phyloP scores from a whole-genome alignment of 2,113 vertebrate species.

The Tragelaphus scriptus region DNA sequence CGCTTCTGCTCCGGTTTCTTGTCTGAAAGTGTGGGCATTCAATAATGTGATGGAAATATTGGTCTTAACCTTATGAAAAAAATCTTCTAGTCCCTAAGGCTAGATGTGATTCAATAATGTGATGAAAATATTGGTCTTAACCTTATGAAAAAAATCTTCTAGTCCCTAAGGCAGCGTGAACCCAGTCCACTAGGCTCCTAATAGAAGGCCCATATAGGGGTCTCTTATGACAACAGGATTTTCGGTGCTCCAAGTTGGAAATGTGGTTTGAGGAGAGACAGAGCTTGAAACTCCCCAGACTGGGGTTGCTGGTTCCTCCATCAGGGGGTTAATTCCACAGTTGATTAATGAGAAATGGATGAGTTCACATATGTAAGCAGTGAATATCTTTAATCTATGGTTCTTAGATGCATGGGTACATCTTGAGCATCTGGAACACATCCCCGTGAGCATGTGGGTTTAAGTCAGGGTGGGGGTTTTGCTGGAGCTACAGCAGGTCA shows the following conservation, averaged over 20 bases:
- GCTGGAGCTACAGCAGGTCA: background rate
- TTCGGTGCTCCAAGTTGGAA: too few species aligned
- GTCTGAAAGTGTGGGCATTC: background rate
- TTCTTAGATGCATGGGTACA: background rate
- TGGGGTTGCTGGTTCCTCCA: background rate
- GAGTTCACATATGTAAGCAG: background rate
- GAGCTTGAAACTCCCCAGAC: background rate
- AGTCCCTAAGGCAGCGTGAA: background rate
- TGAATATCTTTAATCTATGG: too few species aligned
- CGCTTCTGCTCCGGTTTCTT: accelerated
- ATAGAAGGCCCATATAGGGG: accelerated
- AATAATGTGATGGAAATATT: background rate
- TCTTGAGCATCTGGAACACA: background rate
- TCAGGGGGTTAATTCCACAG: too few species aligned
- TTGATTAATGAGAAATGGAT: background rate
- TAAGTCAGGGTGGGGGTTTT: too few species aligned
- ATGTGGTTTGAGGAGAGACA: accelerated
- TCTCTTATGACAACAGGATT: too few species aligned
- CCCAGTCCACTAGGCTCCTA: accelerated
- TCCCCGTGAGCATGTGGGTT: accelerated
- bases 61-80: background rate
- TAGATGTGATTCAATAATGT: accelerated
- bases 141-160: background rate
- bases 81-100: background rate
- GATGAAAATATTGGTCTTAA: background rate